Base-by-base conservation (phyloP, 2,797 vertebrate species). In the Jordanella pulchra region DNA sequence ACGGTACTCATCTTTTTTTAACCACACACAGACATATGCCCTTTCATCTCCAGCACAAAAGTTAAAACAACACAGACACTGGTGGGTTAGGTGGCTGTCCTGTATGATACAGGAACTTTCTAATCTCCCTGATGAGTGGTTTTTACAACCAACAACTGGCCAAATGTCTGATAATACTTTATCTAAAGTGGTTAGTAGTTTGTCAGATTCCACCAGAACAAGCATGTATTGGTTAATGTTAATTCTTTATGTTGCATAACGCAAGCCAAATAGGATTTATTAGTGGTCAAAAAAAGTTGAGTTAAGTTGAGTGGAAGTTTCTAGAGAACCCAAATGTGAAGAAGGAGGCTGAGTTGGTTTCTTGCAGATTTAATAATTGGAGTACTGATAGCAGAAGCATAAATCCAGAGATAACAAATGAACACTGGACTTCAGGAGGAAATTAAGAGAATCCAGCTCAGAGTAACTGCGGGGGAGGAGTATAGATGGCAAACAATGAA, bases 1-100 rank as follows among this genome's bases (percentile, higher is more conserved):
- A 72, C 67, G 64, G 66, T 71, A 66, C 78, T 89, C 79, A 76
- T 91, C 78, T 84, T 76, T 87, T 78, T 86, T 88, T 87, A 5
- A 85, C 75, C 77, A 63, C 74, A 75, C 60, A 71, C 77, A 84
- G 1, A 35, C 60, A 17, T 47, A 17, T 66, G 63, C 18, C 67
- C 50, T 55, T 61, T 30, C 56, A 12, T 10, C 32, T 47, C 47
- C 69, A 12, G 56, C 21, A 65, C 82, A 79, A 27, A 15, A 56
- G 77, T 65, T 56, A 42, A 44, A 21, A 73, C 28, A 67, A 75
- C 73, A 30, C 1, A 50, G 12, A 67, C 72, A 64, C 70, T 17
- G 23, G 39, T 1, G 21, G 51, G 70, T 48, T 67, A 70, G 71
- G 56, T 54, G 6, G 13, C 2, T 0, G 28, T 55, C 78, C 81